phyloP scores from a whole-genome alignment of 1,140 invertebrate genomes.

The Trachymyrmex septentrionalis region DNA sequence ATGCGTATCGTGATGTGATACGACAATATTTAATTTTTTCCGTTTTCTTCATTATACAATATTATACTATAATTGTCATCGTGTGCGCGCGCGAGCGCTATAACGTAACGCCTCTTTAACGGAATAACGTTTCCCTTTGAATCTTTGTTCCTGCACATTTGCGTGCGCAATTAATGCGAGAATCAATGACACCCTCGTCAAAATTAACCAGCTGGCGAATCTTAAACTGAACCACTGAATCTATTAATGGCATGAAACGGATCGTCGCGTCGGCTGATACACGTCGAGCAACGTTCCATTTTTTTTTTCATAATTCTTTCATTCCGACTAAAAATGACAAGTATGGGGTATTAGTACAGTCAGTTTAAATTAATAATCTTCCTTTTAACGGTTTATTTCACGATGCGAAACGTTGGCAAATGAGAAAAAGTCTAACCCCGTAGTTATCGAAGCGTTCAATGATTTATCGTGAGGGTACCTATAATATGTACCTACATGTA shows the following conservation, averaged over 20 bases:
- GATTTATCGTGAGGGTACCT: constrained; percentile 57
- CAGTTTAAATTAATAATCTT: neutral
- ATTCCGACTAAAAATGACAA: neutral
- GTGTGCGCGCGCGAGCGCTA: neutral
- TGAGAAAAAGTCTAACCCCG: constrained; percentile 3
- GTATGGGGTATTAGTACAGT: too few species aligned
- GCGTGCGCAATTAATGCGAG: constrained; percentile 21
- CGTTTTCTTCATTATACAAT: neutral
- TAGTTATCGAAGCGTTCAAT: constrained; percentile 10
- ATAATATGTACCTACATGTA: too few species aligned
- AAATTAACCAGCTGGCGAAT: constrained; percentile 28
- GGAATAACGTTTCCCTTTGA: constrained; percentile 39
- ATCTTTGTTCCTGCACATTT: constrained; percentile 50
- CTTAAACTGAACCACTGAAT: constrained; percentile 2
- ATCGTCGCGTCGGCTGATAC: neutral
- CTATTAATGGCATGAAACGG: constrained; percentile 9
- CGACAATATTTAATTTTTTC: neutral
- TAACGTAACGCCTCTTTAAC: neutral
- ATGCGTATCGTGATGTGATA: constrained; percentile 9
- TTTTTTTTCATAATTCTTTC: too few species aligned
- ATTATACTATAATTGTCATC: neutral
- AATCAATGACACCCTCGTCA: neutral
- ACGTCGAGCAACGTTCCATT: neutral
- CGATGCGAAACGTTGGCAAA: neutral
- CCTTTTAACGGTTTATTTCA: neutral